A percentile compares a stretch with the other conserved stretches of the same genome.
These are phyloP conservation scores for Synanceia verrucosa DNA, from an alignment of 2,797 vertebrate genomes.

Conservation along the genomic window DNA sequence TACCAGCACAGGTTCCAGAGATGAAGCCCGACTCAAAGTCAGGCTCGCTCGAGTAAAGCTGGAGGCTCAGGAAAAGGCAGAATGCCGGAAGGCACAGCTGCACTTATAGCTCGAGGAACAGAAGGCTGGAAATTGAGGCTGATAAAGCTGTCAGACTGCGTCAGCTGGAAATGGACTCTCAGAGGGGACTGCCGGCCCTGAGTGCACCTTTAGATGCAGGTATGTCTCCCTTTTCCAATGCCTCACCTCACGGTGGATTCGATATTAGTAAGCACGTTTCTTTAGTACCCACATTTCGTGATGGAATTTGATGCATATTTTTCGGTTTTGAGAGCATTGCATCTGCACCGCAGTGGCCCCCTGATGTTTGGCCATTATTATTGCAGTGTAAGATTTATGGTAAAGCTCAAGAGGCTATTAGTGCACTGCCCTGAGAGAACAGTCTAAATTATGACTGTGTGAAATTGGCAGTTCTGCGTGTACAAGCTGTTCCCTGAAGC, in stretches of 20 bases:
- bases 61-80: too few species aligned
- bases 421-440: neutral
- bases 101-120: too few species aligned
- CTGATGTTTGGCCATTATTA: too few species aligned
- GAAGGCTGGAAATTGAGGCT: too few species aligned
- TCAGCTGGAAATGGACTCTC: neutral
- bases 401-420: neutral
- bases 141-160: neutral
- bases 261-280: neutral
- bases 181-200: neutral
- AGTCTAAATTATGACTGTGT: neutral
- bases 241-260: neutral
- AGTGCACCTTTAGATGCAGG: neutral
- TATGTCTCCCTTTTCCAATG: neutral
- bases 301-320: too few species aligned
- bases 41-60: too few species aligned
- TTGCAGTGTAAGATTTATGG: neutral
- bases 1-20: too few species aligned
- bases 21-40: too few species aligned
- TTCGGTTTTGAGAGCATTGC: too few species aligned
- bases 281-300: neutral
- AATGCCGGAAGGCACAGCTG: too few species aligned
- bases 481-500: too few species aligned
- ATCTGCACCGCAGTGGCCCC: too few species aligned
- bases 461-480: neutral